Evolutionary conservation across 2,888 invertebrate genomes (phyloP).

Genomic region (Hemaris fuciformis): DNA sequence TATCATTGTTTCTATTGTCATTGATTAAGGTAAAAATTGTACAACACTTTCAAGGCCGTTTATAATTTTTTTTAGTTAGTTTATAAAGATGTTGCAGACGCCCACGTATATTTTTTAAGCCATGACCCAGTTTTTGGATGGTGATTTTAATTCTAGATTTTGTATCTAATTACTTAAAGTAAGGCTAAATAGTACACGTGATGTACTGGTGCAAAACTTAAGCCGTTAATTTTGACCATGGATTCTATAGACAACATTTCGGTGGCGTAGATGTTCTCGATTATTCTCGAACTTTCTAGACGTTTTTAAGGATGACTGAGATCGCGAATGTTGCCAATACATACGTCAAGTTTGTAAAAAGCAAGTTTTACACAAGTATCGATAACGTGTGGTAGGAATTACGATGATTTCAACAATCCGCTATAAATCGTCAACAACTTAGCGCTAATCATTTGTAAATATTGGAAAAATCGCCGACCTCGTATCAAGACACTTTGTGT

Average conservation of each 20-base stretch:
- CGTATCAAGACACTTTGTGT: background rate
- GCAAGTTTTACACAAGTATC: background rate
- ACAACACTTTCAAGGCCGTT: no score
- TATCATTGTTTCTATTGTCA: no score
- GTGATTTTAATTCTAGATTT: background rate
- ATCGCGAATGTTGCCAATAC: background rate
- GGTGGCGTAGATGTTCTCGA: no score
- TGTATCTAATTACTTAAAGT: background rate
- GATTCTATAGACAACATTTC: no score
- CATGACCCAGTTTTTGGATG: background rate
- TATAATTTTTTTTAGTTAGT: no score
- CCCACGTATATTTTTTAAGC: background rate
- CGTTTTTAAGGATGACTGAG: background rate
- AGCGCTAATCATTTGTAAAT: slow-evolving; percentile 29
- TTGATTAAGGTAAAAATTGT: no score
- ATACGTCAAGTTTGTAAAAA: background rate
- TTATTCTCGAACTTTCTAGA: no score
- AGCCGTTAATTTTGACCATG: background rate
- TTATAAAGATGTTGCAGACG: no score
- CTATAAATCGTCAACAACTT: slow-evolving; percentile 51
- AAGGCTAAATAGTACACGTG: background rate
- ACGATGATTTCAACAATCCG: slow-evolving; percentile 40
- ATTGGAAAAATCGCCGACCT: slow-evolving; percentile 1
- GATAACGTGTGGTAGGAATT: slow-evolving; percentile 29
- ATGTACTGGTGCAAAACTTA: background rate